Evolutionary conservation across 2,113 vertebrate species (phyloP).

Genomic region (Myodes glareolus): DNA sequence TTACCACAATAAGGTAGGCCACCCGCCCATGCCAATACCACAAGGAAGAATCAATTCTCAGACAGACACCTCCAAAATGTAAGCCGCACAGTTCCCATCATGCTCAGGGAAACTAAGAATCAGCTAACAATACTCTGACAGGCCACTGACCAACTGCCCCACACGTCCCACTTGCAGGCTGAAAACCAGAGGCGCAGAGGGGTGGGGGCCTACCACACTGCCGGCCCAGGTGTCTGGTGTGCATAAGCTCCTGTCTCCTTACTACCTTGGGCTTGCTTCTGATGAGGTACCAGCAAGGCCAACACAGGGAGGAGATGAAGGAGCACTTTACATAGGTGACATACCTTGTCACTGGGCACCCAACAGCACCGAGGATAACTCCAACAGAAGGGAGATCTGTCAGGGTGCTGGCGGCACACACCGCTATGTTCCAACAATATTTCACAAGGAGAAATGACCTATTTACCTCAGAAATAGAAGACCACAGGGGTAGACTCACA

Average conservation of each 20-base stretch:
- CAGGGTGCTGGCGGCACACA: background rate
- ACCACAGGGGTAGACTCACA: no score
- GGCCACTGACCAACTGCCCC: background rate
- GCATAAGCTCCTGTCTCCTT: background rate
- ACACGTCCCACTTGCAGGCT: background rate
- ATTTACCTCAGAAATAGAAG: background rate
- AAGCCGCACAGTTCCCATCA: background rate
- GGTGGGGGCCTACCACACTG: no score
- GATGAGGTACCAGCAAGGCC: background rate
- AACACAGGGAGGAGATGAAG: background rate
- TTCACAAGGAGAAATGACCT: background rate
- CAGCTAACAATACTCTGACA: background rate
- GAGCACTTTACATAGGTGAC: background rate
- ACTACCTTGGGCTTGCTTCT: background rate
- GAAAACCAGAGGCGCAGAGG: background rate
- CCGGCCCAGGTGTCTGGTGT: background rate
- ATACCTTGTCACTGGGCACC: background rate
- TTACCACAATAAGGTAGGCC: no score
- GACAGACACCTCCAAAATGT: rapidly evolving
- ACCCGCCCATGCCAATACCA: no score
- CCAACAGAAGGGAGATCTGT: background rate
- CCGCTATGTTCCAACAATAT: background rate
- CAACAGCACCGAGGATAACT: background rate
- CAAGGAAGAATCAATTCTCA: background rate
- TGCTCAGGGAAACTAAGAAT: background rate